Evolutionary conservation across 2,797 vertebrate genomes (phyloP).

Genomic region (Mus caroli): DNA sequence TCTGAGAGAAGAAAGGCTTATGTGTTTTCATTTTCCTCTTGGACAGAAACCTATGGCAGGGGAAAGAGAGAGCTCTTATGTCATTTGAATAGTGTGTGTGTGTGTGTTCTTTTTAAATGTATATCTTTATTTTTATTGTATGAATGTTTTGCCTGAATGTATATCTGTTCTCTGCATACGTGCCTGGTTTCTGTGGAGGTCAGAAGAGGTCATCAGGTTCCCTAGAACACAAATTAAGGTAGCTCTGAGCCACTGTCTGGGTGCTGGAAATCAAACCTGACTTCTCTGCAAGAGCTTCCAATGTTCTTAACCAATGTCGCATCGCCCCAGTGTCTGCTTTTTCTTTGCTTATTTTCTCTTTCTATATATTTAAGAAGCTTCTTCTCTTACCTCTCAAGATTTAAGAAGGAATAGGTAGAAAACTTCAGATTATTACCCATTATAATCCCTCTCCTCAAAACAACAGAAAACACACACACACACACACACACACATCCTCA

Average conservation of each 20-base stretch:
- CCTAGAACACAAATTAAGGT: not conserved
- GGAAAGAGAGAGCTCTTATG: not conserved
- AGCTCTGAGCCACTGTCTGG: not conserved
- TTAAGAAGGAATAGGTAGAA: too few relatives aligned
- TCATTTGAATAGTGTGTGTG: constrained; percentile 32
- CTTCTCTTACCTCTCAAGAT: too few relatives aligned
- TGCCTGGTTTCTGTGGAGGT: not conserved
- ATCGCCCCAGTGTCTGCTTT: not conserved
- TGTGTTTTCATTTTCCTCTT: constrained; percentile 40
- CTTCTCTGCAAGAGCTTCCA: not conserved
- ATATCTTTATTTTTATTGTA: not conserved
- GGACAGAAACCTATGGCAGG: not conserved
- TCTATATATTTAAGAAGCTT: too few relatives aligned
- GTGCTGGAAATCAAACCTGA: not conserved
- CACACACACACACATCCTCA: not conserved
- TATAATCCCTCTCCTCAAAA: constrained; percentile 32
- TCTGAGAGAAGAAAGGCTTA: constrained; percentile 71
- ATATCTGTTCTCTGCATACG: not conserved
- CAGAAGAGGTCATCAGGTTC: not conserved
- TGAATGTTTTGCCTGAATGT: not conserved
- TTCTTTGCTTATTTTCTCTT: constrained; percentile 34
- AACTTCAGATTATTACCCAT: not conserved
- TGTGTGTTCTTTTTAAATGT: not conserved
- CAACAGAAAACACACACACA: not conserved
- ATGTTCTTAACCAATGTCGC: not conserved